A percentile compares a stretch with the other conserved stretches of the same genome.
Conservation (phyloP, 2,888 invertebrate genomes). For the Platycheirus rosarum region DNA sequence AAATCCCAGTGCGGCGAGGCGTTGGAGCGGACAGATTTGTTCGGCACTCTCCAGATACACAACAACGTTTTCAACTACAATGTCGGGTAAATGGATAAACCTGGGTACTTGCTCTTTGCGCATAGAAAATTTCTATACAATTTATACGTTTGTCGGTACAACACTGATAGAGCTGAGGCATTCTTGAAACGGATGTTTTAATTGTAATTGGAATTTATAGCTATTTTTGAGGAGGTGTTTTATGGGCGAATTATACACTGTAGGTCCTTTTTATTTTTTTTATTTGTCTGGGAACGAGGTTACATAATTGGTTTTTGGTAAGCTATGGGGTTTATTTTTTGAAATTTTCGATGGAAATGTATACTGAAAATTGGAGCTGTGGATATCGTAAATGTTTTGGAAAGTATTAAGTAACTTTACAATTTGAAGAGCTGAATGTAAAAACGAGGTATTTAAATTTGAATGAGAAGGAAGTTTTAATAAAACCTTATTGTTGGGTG, state of each 20-base stretch:
- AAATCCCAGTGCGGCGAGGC: conserved; percentile 59
- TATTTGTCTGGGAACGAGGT: background rate
- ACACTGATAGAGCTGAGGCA: background rate
- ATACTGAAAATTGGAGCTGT: too few species aligned
- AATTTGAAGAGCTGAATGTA: too few species aligned
- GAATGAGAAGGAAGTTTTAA: too few species aligned
- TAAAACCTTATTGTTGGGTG: too few species aligned
- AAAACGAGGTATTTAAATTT: too few species aligned
- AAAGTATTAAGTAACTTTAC: too few species aligned
- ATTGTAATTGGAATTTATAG: conserved; percentile 67
- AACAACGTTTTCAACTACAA: background rate
- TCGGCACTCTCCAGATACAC: conserved; percentile 5
- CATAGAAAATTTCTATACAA: conserved; percentile 7
- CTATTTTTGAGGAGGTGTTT: conserved; percentile 24
- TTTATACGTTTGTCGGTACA: conserved; percentile 21
- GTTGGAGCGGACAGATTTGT: conserved; percentile 32
- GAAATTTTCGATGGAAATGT: too few species aligned
- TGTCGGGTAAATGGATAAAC: background rate
- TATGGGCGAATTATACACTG: conserved; percentile 34
- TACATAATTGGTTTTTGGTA: conserved; percentile 24
- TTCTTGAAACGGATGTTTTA: conserved; percentile 50
- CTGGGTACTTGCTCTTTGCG: background rate
- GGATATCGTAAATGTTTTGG: too few species aligned
- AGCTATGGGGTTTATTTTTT: background rate
- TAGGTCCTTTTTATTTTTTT: conserved; percentile 8